Evolutionary conservation across 2,797 vertebrate genomes (phyloP).

Genomic region (Acanthis flammea): DNA sequence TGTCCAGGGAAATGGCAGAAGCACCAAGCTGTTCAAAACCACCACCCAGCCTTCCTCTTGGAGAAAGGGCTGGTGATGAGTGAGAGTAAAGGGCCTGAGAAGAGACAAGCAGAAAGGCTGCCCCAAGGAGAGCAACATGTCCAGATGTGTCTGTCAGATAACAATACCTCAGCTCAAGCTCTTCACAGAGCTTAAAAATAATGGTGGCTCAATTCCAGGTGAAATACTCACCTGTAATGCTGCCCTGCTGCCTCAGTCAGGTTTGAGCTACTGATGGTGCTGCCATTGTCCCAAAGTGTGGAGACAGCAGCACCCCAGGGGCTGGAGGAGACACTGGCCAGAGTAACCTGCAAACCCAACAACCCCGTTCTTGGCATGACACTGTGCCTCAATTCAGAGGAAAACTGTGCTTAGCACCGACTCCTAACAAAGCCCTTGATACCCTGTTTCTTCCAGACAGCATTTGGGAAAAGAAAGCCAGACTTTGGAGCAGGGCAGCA

Average conservation of each 20-base stretch:
- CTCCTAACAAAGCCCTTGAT: not conserved
- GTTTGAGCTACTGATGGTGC: not conserved
- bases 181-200: not conserved
- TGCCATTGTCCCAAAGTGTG: not conserved
- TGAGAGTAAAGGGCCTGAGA: not conserved
- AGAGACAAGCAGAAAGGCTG: not conserved
- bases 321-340: not conserved
- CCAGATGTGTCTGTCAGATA: not conserved
- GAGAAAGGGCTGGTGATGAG: not conserved
- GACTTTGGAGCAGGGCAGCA: not conserved
- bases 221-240: not conserved
- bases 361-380: not conserved
- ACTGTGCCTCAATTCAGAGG: not conserved
- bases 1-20: not conserved
- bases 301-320: not conserved
- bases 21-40: not conserved
- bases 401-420: not conserved
- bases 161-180: not conserved
- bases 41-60: not conserved
- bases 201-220: not conserved
- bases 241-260: not conserved
- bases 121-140: constrained; percentile 10
- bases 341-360: not conserved
- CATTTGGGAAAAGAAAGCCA: not conserved
- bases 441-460: not conserved